Percentiles rank a stretch among this genome's conserved stretches.
Conservation (phyloP, 2,888 invertebrate genomes). For the Eristalis intricaria region DNA sequence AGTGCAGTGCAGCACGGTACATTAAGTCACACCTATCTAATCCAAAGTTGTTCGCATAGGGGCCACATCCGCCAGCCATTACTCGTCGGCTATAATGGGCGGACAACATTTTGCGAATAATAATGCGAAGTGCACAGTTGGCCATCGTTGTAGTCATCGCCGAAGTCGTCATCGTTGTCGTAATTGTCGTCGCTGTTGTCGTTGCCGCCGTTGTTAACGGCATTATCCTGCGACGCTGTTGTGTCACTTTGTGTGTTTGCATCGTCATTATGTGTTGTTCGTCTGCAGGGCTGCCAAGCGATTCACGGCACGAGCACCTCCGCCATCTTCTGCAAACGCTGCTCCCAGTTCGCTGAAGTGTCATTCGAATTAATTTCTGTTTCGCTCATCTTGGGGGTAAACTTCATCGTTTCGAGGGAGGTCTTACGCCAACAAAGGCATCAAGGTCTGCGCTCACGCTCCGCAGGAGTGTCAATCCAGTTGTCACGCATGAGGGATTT, state of each 20-base stretch:
- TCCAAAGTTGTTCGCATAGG: constrained; percentile 66
- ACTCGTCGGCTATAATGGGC: constrained; percentile 58
- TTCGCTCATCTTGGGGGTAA: constrained; percentile 56
- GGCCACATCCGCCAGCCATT: constrained; percentile 69
- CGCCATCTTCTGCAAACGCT: not conserved
- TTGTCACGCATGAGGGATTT: constrained; percentile 46
- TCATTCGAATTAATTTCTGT: constrained; percentile 66
- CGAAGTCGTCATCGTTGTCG: not conserved
- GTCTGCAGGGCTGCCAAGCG: constrained; percentile 34
- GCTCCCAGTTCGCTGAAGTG: constrained; percentile 11
- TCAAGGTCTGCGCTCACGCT: constrained; percentile 4
- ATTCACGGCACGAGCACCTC: not conserved
- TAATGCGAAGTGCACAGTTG: constrained; percentile 59
- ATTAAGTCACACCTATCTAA: constrained; percentile 72
- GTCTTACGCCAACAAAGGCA: constrained; percentile 44
- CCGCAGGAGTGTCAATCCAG: constrained; percentile 31
- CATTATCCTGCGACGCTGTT: not conserved
- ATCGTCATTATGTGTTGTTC: constrained; percentile 34
- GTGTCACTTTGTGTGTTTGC: not conserved
- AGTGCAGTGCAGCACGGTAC: constrained; percentile 65
- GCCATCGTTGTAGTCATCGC: constrained; percentile 44
- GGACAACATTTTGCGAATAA: constrained; percentile 67
- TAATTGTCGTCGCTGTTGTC: not conserved
- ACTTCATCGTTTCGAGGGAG: constrained; percentile 38
- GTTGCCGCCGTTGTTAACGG: not conserved